Evolutionary conservation across 2,113 vertebrate genomes (phyloP).

Genomic region (Callipepla californica): DNA sequence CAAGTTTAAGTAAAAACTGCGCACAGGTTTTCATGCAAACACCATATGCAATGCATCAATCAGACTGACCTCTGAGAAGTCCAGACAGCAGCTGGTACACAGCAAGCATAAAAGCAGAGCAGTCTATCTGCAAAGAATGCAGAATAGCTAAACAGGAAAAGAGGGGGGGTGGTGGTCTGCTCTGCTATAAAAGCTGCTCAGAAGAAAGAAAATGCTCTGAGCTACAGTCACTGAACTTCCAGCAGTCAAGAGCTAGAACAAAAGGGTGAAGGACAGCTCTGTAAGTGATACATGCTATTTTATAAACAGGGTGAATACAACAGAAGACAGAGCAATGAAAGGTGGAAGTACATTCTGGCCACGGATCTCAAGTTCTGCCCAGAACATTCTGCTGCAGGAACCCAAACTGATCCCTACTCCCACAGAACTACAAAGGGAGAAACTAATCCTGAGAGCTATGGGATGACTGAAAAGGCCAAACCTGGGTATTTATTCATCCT

Average conservation of each 20-base stretch:
- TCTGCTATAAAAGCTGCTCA: not conserved
- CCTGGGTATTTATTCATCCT: not conserved
- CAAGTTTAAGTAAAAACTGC: not conserved
- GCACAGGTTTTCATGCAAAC: not conserved
- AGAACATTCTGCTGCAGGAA: not conserved
- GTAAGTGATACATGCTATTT: not conserved
- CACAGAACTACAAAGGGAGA: not conserved
- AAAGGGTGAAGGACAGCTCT: not conserved
- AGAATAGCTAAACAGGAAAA: not conserved
- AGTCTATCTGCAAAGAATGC: not conserved
- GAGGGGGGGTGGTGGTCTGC: not conserved
- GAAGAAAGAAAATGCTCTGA: not conserved
- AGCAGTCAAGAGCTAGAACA: not conserved
- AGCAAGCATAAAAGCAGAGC: not conserved
- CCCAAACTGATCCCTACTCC: not conserved
- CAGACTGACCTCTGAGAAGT: not conserved
- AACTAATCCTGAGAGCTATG: not conserved
- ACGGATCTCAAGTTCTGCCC: not conserved
- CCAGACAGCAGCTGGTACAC: not conserved
- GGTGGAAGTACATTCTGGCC: not conserved
- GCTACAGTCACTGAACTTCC: not conserved
- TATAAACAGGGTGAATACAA: not conserved
- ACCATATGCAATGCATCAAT: not conserved
- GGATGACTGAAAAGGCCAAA: not conserved
- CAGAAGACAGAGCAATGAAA: not conserved